A percentile compares a stretch with the other conserved stretches of the same genome.
Conservation (phyloP, 1,140 invertebrate species). For the Drosophila leontia region DNA sequence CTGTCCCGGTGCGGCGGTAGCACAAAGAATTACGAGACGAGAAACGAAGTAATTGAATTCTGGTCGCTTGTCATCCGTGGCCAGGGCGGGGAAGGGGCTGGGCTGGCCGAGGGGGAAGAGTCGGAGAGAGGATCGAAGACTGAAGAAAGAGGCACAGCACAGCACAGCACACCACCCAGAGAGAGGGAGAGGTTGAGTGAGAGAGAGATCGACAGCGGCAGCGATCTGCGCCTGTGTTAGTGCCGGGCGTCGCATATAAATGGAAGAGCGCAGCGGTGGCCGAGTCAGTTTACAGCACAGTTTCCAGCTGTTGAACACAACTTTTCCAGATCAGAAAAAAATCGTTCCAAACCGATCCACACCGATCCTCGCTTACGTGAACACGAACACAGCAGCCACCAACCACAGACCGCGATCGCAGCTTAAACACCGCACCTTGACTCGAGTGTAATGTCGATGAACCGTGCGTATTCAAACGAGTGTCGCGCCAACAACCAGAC, state of each 20-base stretch:
- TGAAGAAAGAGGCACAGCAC: conserved; percentile 25
- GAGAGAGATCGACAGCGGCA: conserved; percentile 6
- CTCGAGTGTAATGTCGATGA: conserved; percentile 79
- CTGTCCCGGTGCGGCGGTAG: conserved; percentile 45
- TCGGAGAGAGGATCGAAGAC: conserved; percentile 27
- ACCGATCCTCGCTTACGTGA: conserved; percentile 39
- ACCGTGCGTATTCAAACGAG: conserved; percentile 73
- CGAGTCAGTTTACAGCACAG: conserved; percentile 71
- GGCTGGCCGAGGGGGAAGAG: conserved; percentile 9
- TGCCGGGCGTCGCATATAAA: conserved; percentile 65
- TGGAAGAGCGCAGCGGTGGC: conserved; percentile 51
- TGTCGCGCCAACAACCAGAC: conserved; percentile 58
- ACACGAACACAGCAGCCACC: conserved; percentile 4
- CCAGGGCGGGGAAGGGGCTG: conserved; percentile 6
- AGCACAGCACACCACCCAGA: conserved; percentile 6
- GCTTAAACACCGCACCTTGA: conserved; percentile 58
- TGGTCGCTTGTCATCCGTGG: conserved; percentile 31
- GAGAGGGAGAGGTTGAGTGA: conserved; percentile 9
- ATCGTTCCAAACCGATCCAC: background rate
- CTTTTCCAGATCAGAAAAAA: conserved; percentile 17
- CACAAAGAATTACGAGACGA: conserved; percentile 47
- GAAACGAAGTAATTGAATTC: conserved; percentile 46
- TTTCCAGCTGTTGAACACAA: conserved; percentile 80
- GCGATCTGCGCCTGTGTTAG: conserved; percentile 8
- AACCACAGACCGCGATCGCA: conserved; percentile 25